Base-by-base conservation (phyloP, 2,888 invertebrate species). In the Elgonia sp. region DNA sequence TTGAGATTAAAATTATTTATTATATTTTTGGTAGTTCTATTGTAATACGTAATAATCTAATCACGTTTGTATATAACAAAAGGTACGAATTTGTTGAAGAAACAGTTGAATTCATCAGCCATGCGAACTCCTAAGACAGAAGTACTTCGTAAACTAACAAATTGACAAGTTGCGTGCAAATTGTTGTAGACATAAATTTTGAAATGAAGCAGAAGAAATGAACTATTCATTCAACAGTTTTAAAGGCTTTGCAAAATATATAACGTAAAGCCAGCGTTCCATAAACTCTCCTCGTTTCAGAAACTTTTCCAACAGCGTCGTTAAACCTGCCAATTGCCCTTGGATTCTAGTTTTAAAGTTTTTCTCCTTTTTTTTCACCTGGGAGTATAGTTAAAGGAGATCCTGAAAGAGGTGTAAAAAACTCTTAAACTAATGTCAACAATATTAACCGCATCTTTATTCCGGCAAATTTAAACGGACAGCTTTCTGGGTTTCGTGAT, bases 241-340 rank as follows among this genome's bases (percentile, higher is more conserved):
- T 82, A 76, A 82, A 70, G 86, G 70, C 81, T 77, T 72, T 86
- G 82, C 77, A 82, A 76, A 73, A 86, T 83, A 67, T 83, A 79
- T 79, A 86, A 86, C 42, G 57, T 46, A 70, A 70, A 75, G 57
- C 57, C 55, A 39, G 53, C 37, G 67, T 81, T 80, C 84, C 69
- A 73, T 75, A 84, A 87, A 84, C 70, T 75, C 84, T 69, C 37
- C 10, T 75, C 77, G 76, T 82, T 84, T 65, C 55, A 46, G 50
- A 84, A 87, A 84, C 80, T 84, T 84, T 80, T 87, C 18, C 81
- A 84, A 80, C 82, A 72, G 72, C 57, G 67, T 87, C 79, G 83
- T 87, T 84, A 80, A 87, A 84, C 63, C 76, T 84, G 84, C 72
- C 84, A 84, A 87, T 87, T 87, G 84, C 83, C 87, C 87, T 87